phyloP scores from a whole-genome alignment of 35 echinoderm and acorn worm species.

The Anneissia japonica region DNA sequence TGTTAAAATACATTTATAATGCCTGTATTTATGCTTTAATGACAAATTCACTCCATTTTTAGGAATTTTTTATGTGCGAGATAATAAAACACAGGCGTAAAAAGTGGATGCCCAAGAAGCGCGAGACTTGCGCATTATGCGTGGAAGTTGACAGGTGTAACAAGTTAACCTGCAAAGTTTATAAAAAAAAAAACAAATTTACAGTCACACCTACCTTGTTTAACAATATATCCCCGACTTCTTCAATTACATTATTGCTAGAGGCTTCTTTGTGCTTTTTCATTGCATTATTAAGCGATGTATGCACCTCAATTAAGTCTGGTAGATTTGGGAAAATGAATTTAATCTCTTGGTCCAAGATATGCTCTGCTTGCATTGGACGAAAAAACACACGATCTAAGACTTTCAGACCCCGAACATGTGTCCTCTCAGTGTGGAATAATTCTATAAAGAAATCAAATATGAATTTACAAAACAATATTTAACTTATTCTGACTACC shows the following conservation, averaged over 20 bases:
- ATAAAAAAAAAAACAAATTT: background rate
- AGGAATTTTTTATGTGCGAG: no score
- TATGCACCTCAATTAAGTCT: slow-evolving; percentile 65
- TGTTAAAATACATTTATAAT: no score
- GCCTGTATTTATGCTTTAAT: no score
- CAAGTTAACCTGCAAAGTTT: background rate
- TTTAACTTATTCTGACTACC: no score
- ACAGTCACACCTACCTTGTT: slow-evolving; percentile 47
- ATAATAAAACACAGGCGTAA: no score
- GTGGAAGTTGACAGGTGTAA: no score
- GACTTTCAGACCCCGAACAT: slow-evolving; percentile 85
- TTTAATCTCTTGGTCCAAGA: slow-evolving; percentile 36
- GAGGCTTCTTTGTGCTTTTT: slow-evolving; percentile 65
- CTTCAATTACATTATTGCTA: slow-evolving; percentile 68
- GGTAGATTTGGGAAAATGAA: slow-evolving; percentile 67
- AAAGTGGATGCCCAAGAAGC: no score
- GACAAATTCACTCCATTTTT: no score
- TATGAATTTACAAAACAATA: no score
- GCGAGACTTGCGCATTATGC: no score
- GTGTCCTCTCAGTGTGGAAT: slow-evolving; percentile 87
- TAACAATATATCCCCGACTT: slow-evolving; percentile 63
- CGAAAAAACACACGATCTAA: slow-evolving; percentile 61
- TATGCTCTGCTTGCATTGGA: slow-evolving; percentile 46
- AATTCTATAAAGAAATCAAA: slow-evolving; percentile 46
- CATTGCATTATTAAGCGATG: slow-evolving; percentile 67